Conservation (phyloP, 2,797 vertebrate species). For the Scarus forsteni region DNA sequence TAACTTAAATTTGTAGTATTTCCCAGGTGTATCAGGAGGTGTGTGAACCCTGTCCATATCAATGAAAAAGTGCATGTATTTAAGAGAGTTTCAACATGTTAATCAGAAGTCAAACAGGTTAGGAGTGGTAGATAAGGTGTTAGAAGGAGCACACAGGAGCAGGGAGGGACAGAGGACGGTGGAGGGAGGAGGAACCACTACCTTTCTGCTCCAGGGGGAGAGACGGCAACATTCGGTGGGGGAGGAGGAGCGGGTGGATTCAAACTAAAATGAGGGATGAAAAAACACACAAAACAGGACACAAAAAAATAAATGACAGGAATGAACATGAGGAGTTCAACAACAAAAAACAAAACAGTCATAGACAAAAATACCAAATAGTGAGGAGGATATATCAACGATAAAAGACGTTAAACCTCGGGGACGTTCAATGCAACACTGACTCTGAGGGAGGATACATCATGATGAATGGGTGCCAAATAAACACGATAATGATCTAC, state of each 20-base stretch:
- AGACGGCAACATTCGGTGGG: constrained; percentile 98
- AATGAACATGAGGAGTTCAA: constrained; percentile 67
- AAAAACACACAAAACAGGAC: constrained; percentile 45
- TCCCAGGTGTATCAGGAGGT: too few relatives aligned
- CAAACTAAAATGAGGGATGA: constrained; percentile 90
- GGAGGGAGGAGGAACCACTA: constrained; percentile 82
- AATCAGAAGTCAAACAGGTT: constrained; percentile 25
- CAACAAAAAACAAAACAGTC: constrained; percentile 7
- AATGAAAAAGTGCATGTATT: constrained; percentile 45
- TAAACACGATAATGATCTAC: too few relatives aligned
- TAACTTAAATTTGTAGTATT: too few relatives aligned
- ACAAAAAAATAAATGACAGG: constrained; percentile 54
- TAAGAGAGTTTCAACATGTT: constrained; percentile 26
- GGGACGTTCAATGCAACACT: not conserved
- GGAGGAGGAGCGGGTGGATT: constrained; percentile 92
- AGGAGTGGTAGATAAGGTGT: constrained; percentile 33
- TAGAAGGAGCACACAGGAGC: constrained; percentile 33
- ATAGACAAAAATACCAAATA: not conserved
- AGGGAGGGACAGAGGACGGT: not conserved
- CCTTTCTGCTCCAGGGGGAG: constrained; percentile 99
- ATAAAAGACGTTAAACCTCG: not conserved
- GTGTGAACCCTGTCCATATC: too few relatives aligned
- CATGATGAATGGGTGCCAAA: too few relatives aligned
- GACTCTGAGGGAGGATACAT: too few relatives aligned
- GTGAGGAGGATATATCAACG: not conserved